Evolutionary conservation across 2,797 vertebrate species (phyloP).

Genomic region (Bucorvus abyssinicus): DNA sequence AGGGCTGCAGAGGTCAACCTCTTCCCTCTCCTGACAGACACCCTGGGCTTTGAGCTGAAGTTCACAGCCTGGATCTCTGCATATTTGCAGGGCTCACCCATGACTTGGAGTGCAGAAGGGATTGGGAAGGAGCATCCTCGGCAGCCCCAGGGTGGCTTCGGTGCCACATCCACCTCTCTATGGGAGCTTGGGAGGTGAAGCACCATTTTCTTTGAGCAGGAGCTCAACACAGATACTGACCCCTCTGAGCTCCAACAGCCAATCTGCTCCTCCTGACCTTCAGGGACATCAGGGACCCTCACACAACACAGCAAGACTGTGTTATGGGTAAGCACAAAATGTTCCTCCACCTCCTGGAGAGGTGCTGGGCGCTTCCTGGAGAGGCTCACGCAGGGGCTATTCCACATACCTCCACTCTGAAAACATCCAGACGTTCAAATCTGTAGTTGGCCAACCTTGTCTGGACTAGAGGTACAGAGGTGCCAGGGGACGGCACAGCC

Average conservation of each 20-base stretch:
- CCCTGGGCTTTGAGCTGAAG: background rate
- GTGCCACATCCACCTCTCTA: background rate
- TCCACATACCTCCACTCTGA: too few species aligned
- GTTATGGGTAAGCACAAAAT: too few species aligned
- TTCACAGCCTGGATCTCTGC: fast-evolving
- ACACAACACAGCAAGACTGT: too few species aligned
- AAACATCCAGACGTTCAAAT: too few species aligned
- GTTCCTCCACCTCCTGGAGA: too few species aligned
- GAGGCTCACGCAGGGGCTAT: too few species aligned
- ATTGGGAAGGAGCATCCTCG: background rate
- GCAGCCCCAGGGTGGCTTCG: background rate
- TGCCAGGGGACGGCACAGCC: fast-evolving
- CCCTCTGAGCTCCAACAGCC: too few species aligned
- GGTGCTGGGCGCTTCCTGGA: too few species aligned
- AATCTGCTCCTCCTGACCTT: too few species aligned
- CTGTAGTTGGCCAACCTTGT: background rate
- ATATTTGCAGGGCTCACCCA: background rate
- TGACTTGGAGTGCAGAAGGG: background rate
- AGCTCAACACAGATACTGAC: too few species aligned
- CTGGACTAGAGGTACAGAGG: too few species aligned
- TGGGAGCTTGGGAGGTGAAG: background rate
- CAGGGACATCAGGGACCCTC: too few species aligned
- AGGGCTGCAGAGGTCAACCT: background rate
- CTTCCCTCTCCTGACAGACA: background rate
- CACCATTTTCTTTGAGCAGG: background rate